phyloP scores from a whole-genome alignment of 2,888 invertebrate genomes.

The Sesia apiformis region DNA sequence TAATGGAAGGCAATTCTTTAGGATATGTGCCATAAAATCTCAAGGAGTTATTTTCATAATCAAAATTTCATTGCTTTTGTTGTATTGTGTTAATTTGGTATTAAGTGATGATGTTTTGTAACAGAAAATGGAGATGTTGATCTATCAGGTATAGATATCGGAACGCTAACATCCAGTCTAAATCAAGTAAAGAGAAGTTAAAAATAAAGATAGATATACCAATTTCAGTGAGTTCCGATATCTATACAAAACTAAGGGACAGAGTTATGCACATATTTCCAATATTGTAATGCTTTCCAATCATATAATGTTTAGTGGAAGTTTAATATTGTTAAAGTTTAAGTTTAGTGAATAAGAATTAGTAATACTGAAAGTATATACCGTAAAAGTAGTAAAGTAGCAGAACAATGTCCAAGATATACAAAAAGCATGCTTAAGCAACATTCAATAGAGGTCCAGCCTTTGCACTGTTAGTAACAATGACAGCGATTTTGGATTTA shows the following conservation, averaged over 20 bases:
- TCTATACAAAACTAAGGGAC: too few relatives aligned
- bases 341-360: too few relatives aligned
- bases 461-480: slow-evolving; percentile 38
- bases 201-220: too few relatives aligned
- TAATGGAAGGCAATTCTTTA: slow-evolving; percentile 63
- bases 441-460: slow-evolving; percentile 39
- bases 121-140: neutral
- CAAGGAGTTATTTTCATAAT: neutral
- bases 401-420: slow-evolving; percentile 37
- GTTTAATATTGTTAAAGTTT: too few relatives aligned
- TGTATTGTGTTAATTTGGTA: neutral
- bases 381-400: slow-evolving; percentile 6
- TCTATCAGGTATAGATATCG: too few relatives aligned
- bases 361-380: neutral
- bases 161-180: too few relatives aligned
- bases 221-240: too few relatives aligned
- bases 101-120: neutral
- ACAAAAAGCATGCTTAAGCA: slow-evolving; percentile 48
- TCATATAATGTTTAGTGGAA: too few relatives aligned
- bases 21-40: slow-evolving; percentile 25
- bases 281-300: too few relatives aligned
- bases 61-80: neutral
- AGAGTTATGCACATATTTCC: too few relatives aligned
- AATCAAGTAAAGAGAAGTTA: too few relatives aligned
- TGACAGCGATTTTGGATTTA: neutral